Conservation (phyloP, 2,113 vertebrate genomes). For the Megaceryle maxima region DNA sequence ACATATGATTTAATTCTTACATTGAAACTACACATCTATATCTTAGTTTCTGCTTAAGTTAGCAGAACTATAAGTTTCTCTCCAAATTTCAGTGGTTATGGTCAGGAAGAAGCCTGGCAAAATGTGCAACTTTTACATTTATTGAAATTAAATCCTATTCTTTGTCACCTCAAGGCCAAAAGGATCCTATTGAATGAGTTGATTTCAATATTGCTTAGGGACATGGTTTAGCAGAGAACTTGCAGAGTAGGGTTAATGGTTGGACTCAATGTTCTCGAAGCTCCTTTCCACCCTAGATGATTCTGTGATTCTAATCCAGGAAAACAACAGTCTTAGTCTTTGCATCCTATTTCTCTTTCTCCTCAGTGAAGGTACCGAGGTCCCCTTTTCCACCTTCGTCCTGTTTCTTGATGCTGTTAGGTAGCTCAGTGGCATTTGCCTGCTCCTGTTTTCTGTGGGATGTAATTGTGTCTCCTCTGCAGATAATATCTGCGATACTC, state of each 20-base stretch:
- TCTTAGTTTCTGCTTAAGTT: background rate
- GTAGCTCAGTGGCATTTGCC: background rate
- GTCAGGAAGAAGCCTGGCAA: background rate
- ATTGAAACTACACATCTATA: background rate
- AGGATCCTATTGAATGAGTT: background rate
- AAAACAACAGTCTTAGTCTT: background rate
- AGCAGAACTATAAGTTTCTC: background rate
- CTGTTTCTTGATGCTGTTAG: background rate
- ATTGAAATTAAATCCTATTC: background rate
- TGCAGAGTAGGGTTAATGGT: too few relatives aligned
- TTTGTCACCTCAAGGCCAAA: accelerated
- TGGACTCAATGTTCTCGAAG: too few relatives aligned
- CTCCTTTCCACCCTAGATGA: too few relatives aligned
- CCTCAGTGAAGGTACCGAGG: background rate
- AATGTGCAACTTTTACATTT: background rate
- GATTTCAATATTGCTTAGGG: background rate
- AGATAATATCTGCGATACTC: background rate
- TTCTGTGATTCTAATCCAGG: background rate
- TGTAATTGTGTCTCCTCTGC: background rate
- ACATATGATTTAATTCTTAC: background rate
- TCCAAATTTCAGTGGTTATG: background rate
- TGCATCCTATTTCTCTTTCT: background rate
- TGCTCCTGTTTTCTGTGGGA: background rate
- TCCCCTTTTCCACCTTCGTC: background rate
- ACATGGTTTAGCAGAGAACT: too few relatives aligned